Evolutionary conservation across 1,140 invertebrate species (phyloP), one percentile per base, ranked within the genome.

Genomic region (Calliphora vicina): DNA sequence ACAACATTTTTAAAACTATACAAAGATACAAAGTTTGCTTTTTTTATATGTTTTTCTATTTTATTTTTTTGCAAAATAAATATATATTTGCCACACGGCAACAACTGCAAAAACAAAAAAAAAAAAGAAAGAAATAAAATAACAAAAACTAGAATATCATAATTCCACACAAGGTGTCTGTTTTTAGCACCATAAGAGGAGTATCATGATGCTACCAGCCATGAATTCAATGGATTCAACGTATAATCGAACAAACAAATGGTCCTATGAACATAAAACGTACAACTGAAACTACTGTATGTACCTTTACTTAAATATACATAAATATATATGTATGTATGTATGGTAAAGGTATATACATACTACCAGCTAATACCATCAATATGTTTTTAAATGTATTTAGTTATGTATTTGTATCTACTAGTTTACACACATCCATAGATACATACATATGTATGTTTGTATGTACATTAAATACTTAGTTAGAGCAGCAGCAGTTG

Each of bases 111-210:
- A n/a, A n/a, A 20, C 27, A n/a, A n/a, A 57, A 10, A 57, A 57
- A 1, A 57, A 57, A 57, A 35, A 0, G n/a, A n/a, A n/a, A n/a
- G n/a, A n/a, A n/a, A n/a, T n/a, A n/a, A n/a, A n/a, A n/a, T n/a
- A n/a, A 57, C 2, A 57, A 57, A 57, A 57, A 57, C 50, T 57
- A 17, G 35, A 67, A 25, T 67, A 67, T 67, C 61, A 78, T 78
- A 78, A 43, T 78, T 78, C 74, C 74, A 78, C 35, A 78, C 35
- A 23, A 78, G 74, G 74, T 78, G 74, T 78, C 42, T 78, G 74
- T 43, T 78, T 78, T 78, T 43, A 78, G 74, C 74, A 78, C 74
- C 20, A 78, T 42, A 20, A 67, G 20, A 67, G 61, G 45, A 50
- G 12, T 50, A 50, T n/a, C 17, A n/a, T 50, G 45, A 50, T 50